Conservation (phyloP, 2,888 invertebrate genomes). For the Pemphredon lugubris region DNA sequence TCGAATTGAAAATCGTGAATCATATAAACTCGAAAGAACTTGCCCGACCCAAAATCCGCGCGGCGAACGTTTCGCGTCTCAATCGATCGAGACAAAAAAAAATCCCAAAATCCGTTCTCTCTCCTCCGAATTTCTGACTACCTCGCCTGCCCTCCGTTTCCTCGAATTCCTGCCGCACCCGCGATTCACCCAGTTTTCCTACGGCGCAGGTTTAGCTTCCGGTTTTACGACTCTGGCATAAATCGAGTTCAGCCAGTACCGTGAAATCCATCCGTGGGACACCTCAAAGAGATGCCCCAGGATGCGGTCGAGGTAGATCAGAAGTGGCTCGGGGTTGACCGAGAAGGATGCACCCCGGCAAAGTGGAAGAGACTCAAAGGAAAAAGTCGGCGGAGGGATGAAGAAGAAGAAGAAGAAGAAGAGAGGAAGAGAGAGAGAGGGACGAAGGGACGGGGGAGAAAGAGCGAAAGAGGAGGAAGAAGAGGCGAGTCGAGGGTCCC, state of each 20-base stretch:
- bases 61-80: too few species aligned
- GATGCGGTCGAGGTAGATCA: constrained; percentile 15
- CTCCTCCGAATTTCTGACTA: too few species aligned
- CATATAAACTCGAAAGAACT: too few species aligned
- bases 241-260: constrained; percentile 35
- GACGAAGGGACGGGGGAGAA: too few species aligned
- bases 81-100: too few species aligned
- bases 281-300: constrained; percentile 32
- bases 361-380: constrained; percentile 3
- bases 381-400: neutral
- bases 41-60: too few species aligned
- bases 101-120: too few species aligned
- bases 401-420: neutral
- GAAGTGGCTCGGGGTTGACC: constrained; percentile 13
- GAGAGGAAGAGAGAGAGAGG: neutral
- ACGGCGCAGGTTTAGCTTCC: constrained; percentile 10
- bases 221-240: constrained; percentile 36
- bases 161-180: too few species aligned
- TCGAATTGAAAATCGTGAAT: too few species aligned
- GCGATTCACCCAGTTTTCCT: neutral
- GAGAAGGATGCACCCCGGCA: constrained; percentile 1
- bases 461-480: too few species aligned
- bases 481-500: too few species aligned
- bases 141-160: too few species aligned
- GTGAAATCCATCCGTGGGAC: constrained; percentile 33